phyloP scores from a whole-genome alignment of 1,140 invertebrate genomes.

The Diachasma alloeum region DNA sequence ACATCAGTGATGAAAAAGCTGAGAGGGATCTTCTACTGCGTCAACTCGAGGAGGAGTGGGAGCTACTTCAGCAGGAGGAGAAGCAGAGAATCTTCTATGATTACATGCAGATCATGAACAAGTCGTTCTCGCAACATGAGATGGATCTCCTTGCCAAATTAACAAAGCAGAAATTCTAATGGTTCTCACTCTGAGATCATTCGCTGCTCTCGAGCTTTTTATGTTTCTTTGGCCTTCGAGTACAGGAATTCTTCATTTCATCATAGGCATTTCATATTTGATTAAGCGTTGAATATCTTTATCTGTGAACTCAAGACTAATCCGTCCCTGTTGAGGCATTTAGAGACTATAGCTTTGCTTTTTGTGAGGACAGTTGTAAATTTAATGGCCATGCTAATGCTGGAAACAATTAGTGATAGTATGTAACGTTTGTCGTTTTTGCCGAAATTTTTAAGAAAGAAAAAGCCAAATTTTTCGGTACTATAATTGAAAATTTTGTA shows the following conservation, averaged over 20 bases:
- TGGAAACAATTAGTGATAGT: no score
- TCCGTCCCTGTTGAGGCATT: neutral
- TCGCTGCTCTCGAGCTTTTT: neutral
- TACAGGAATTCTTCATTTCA: neutral
- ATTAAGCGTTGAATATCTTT: neutral
- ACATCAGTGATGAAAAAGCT: conserved; percentile 31
- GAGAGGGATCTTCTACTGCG: conserved; percentile 45
- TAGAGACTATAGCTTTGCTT: neutral
- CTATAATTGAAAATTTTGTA: no score
- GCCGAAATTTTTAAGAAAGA: neutral
- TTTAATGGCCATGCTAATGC: no score
- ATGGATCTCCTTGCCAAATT: neutral
- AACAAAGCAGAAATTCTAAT: neutral
- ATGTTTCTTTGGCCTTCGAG: neutral
- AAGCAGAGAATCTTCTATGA: conserved; percentile 46
- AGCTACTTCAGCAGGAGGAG: conserved; percentile 46
- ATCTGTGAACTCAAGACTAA: neutral
- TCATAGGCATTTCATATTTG: neutral
- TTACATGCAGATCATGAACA: conserved; percentile 39
- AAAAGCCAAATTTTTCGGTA: no score
- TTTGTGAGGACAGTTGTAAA: no score
- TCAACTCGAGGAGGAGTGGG: conserved; percentile 53
- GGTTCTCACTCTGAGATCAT: neutral
- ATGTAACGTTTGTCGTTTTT: no score
- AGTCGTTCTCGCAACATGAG: conserved; percentile 23